Percentiles rank a stretch among this genome's conserved stretches.
These are phyloP conservation scores for Atrina japonica DNA, from an alignment of 2,888 invertebrate genomes.

Conservation along the genomic window DNA sequence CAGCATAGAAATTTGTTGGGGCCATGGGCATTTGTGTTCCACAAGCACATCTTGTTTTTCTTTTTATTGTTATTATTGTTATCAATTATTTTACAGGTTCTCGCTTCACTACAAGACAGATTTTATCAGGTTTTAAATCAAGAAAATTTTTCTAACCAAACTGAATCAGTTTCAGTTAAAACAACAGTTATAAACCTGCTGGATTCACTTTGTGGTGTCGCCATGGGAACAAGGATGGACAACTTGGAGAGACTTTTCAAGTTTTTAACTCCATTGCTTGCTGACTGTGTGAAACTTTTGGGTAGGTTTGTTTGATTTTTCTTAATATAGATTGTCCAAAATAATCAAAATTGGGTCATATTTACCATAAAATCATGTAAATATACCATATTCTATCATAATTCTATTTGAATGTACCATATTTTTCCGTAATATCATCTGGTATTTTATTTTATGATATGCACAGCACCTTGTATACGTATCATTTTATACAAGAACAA, in stretches of 20 bases:
- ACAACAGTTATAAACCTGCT: slow-evolving; percentile 88
- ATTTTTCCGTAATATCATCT: no score
- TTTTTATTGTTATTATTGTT: no score
- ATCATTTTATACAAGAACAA: no score
- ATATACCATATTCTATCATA: no score
- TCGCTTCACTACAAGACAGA: slow-evolving; percentile 83
- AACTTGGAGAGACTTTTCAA: slow-evolving; percentile 82
- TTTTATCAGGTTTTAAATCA: slow-evolving; percentile 83
- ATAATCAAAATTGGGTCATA: no score
- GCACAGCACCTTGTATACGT: no score
- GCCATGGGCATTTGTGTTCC: no score
- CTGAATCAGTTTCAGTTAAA: slow-evolving; percentile 85
- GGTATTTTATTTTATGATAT: no score
- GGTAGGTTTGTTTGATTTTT: slow-evolving; percentile 61
- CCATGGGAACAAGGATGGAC: slow-evolving; percentile 73
- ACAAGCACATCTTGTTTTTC: no score
- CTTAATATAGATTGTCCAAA: no score
- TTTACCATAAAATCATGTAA: no score
- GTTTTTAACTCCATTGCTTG: slow-evolving; percentile 85
- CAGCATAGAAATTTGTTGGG: no score
- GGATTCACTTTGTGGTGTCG: slow-evolving; percentile 85
- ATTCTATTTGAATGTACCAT: background rate
- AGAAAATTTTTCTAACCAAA: slow-evolving; percentile 83
- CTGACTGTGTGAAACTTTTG: slow-evolving; percentile 87
- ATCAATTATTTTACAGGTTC: slow-evolving; percentile 78